Evolutionary conservation across 2,888 invertebrate species (phyloP).

Genomic region (Oxystoma pomonae): DNA sequence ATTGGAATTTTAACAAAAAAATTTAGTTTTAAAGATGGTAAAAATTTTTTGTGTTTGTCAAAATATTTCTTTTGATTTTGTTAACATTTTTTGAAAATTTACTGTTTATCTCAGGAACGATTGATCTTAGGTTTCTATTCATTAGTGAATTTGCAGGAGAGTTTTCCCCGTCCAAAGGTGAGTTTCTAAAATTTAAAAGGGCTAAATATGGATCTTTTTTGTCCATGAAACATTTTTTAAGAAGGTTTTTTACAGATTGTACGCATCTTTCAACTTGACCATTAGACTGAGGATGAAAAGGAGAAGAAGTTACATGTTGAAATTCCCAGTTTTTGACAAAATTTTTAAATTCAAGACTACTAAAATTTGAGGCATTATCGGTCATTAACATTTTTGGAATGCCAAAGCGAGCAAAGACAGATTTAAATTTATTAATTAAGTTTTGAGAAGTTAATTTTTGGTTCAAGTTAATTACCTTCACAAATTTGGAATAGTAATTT

Average conservation of each 20-base stretch:
- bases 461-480: conserved; percentile 11
- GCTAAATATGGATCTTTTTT: no score
- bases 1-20: conserved; percentile 5
- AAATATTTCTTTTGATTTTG: conserved; percentile 4
- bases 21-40: not conserved
- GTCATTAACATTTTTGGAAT: conserved; percentile 21
- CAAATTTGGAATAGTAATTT: conserved; percentile 4
- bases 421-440: conserved; percentile 17
- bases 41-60: not conserved
- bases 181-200: conserved; percentile 22
- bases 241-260: conserved; percentile 26
- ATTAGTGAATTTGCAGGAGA: conserved; percentile 26
- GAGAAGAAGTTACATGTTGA: conserved; percentile 14
- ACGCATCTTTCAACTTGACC: conserved; percentile 21
- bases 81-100: conserved; percentile 9
- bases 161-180: conserved; percentile 25
- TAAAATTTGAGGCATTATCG: conserved; percentile 18
- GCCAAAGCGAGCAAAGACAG: conserved; percentile 19
- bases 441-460: conserved; percentile 6
- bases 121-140: conserved; percentile 25
- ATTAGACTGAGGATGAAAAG: conserved; percentile 17
- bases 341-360: conserved; percentile 13
- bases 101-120: conserved; percentile 9
- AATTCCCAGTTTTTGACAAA: conserved; percentile 17
- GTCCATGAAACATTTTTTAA: conserved; percentile 20